A percentile compares a stretch with the other conserved stretches of the same genome.
These are phyloP conservation scores for Bruchidius siliquastri DNA, from an alignment of 2,888 invertebrate species.

Conservation along the genomic window DNA sequence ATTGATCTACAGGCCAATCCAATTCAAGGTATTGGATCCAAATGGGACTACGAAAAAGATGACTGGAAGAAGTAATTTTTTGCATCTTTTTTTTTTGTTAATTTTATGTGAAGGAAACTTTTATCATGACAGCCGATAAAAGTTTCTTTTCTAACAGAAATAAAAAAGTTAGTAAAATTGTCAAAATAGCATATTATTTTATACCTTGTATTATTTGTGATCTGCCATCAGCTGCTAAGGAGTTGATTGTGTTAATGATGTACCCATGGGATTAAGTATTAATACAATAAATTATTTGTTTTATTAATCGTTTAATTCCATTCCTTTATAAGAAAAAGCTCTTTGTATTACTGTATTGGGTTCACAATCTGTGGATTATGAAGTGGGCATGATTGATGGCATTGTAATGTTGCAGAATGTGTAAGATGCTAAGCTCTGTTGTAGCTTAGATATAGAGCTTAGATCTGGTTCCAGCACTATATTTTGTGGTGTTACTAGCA, in stretches of 20 bases:
- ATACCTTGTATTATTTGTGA: slow-evolving; percentile 9
- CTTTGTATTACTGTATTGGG: no score
- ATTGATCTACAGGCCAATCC: slow-evolving; percentile 56
- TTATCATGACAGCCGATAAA: slow-evolving; percentile 17
- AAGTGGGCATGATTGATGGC: no score
- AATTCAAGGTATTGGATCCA: slow-evolving; percentile 57
- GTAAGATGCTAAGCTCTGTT: no score
- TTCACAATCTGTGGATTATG: no score
- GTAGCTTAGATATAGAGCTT: no score
- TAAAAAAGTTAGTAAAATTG: slow-evolving; percentile 9
- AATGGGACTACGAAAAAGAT: slow-evolving; percentile 69
- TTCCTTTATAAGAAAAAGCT: not conserved
- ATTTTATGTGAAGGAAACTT: slow-evolving; percentile 4
- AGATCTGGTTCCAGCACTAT: no score
- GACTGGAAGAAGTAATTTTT: slow-evolving; percentile 56
- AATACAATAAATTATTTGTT: slow-evolving; percentile 1
- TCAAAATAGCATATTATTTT: slow-evolving; percentile 12
- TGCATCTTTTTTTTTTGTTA: slow-evolving; percentile 1
- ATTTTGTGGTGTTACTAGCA: no score
- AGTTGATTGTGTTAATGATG: not conserved
- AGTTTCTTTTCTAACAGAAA: slow-evolving; percentile 13
- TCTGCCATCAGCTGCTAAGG: not conserved
- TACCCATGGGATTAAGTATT: slow-evolving; percentile 6
- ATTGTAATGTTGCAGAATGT: no score
- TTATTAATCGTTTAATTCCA: not conserved